phyloP scores from a whole-genome alignment of 2,113 vertebrate species.

The Lasiurus cinereus region DNA sequence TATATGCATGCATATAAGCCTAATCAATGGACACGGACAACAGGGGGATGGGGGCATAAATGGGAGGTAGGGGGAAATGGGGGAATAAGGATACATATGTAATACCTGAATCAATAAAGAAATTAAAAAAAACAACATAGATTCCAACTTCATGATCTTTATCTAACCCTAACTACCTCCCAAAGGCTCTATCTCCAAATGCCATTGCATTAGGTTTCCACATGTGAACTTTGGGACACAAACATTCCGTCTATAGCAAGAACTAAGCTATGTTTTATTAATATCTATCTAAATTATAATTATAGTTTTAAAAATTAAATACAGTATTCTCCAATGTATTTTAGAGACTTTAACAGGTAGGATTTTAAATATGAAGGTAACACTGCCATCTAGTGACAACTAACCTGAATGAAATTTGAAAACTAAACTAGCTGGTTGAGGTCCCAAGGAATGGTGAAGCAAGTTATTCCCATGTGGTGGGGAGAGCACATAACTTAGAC shows the following conservation, averaged over 20 bases:
- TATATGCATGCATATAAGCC: too few species aligned
- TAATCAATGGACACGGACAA: too few species aligned
- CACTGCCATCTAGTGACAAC: conserved; percentile 66
- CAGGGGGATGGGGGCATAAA: too few species aligned
- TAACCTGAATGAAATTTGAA: neutral
- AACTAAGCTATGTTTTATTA: neutral
- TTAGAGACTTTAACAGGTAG: neutral
- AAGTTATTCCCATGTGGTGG: neutral
- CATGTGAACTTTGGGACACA: neutral
- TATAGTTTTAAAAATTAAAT: neutral
- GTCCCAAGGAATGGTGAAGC: neutral
- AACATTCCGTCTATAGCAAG: neutral
- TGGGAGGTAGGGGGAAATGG: too few species aligned
- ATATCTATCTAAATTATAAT: neutral
- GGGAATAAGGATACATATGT: too few species aligned
- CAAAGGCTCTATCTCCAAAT: neutral
- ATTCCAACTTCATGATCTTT: neutral
- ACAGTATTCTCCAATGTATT: neutral
- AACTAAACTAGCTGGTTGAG: neutral
- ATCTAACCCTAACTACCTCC: neutral
- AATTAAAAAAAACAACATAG: too few species aligned
- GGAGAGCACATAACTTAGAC: neutral
- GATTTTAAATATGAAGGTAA: neutral
- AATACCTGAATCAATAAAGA: too few species aligned
- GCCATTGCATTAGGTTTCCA: neutral